A percentile compares a stretch with the other conserved stretches of the same genome.
phyloP scores from a whole-genome alignment of 2,888 invertebrate genomes.

The Andrena bicolor region DNA sequence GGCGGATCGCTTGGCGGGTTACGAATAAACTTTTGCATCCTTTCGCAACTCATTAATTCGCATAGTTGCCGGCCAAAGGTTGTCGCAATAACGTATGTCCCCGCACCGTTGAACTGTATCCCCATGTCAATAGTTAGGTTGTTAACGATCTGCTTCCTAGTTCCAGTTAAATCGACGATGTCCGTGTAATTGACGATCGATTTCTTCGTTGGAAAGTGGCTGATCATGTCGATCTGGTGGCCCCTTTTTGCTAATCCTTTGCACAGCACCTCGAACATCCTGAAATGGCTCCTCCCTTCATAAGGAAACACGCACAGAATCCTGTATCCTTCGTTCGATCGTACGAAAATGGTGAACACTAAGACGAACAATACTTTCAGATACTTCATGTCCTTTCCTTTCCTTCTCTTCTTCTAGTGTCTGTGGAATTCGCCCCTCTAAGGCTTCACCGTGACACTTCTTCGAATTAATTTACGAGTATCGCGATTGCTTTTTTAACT shows the following conservation, averaged over 20 bases:
- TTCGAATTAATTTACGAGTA: not conserved
- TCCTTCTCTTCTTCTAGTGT: not conserved
- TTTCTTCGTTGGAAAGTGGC: conserved; percentile 80
- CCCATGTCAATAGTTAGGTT: conserved; percentile 70
- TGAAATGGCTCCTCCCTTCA: conserved; percentile 84
- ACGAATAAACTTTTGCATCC: conserved; percentile 65
- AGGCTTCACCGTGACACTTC: not conserved
- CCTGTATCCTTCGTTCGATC: not conserved
- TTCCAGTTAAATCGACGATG: conserved; percentile 78
- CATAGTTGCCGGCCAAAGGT: conserved; percentile 68
- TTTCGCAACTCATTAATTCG: conserved; percentile 58
- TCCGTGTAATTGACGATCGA: not conserved
- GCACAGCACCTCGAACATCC: conserved; percentile 71
- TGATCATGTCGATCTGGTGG: conserved; percentile 84
- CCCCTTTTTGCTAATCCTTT: conserved; percentile 84
- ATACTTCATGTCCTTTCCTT: conserved; percentile 32
- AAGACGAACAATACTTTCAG: not conserved
- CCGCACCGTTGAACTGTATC: conserved; percentile 6
- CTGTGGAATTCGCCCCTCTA: not conserved
- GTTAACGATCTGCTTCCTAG: conserved; percentile 76
- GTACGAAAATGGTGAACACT: not conserved
- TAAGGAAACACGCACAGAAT: not conserved
- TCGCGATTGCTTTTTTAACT: too few relatives aligned
- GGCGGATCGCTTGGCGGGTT: conserved; percentile 78
- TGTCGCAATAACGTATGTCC: not conserved